Evolutionary conservation across 2,113 vertebrate species (phyloP).

Genomic region (Neodon shergylaensis): DNA sequence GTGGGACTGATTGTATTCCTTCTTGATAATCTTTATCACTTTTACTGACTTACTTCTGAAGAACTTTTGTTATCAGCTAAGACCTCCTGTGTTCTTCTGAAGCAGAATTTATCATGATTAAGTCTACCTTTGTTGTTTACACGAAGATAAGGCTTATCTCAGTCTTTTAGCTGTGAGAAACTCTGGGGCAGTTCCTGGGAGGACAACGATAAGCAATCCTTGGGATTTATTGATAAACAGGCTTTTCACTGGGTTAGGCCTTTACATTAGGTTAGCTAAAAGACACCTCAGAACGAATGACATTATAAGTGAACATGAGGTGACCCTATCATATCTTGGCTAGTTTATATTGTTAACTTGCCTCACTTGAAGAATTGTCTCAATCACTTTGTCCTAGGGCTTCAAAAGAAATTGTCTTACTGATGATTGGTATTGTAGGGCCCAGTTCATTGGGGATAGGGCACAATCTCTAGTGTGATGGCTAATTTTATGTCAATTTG

Average conservation of each 20-base stretch:
- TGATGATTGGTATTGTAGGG: neutral
- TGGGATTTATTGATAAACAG: neutral
- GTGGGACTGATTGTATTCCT: neutral
- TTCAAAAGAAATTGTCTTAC: neutral
- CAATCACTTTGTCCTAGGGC: neutral
- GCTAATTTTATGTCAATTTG: neutral
- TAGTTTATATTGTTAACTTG: neutral
- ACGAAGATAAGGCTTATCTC: neutral
- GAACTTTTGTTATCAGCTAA: conserved; percentile 29
- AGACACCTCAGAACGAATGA: neutral
- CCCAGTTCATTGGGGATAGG: too few relatives aligned
- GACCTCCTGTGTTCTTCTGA: neutral
- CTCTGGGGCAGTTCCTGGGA: neutral
- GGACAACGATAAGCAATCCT: neutral
- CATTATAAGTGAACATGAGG: neutral
- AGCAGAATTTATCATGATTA: neutral
- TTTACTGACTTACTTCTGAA: neutral
- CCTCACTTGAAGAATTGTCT: neutral
- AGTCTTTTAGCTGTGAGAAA: conserved; percentile 4
- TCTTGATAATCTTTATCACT: neutral
- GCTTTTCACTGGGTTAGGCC: neutral
- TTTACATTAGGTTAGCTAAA: neutral
- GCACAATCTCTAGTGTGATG: neutral
- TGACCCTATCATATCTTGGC: neutral
- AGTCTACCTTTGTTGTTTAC: neutral